Conservation (phyloP, 2,888 invertebrate species). For the Crepidodera aurea region DNA sequence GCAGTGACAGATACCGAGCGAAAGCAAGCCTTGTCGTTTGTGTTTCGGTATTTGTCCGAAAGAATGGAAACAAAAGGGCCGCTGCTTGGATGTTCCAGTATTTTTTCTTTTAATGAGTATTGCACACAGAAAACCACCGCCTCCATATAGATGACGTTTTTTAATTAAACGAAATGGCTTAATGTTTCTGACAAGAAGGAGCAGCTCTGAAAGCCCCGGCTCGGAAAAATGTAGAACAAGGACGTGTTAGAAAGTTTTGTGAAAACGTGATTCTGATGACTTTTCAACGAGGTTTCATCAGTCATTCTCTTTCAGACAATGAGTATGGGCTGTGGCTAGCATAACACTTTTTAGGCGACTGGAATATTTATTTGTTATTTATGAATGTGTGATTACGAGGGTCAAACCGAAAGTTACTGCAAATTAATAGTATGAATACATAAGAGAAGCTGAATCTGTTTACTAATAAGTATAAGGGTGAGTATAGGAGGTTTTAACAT, state of each 20-base stretch:
- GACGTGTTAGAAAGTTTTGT: constrained; percentile 3
- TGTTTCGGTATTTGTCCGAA: constrained; percentile 28
- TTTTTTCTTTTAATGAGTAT: constrained; percentile 28
- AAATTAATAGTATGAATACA: too few species aligned
- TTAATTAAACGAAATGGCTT: constrained; percentile 30
- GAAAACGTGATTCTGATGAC: constrained; percentile 10
- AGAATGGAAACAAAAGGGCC: constrained; percentile 27
- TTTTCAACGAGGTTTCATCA: constrained; percentile 1
- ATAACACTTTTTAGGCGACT: too few species aligned
- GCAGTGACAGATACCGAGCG: constrained; percentile 9
- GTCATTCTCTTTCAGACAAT: not conserved
- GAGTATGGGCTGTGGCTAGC: too few species aligned
- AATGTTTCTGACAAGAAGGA: constrained; percentile 25
- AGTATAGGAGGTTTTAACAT: too few species aligned
- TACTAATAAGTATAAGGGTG: too few species aligned
- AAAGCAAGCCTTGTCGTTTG: constrained; percentile 10
- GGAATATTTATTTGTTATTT: too few species aligned
- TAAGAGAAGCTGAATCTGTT: too few species aligned
- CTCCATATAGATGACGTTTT: constrained; percentile 28
- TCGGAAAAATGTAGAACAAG: constrained; percentile 13
- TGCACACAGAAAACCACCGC: constrained; percentile 26
- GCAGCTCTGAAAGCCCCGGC: constrained; percentile 8
- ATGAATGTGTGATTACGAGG: too few species aligned
- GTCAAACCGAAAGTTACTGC: too few species aligned
- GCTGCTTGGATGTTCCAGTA: constrained; percentile 20